These are phyloP conservation scores for Erinaceus europaeus DNA, from an alignment of 2,113 vertebrate genomes.

Conservation along the genomic window DNA sequence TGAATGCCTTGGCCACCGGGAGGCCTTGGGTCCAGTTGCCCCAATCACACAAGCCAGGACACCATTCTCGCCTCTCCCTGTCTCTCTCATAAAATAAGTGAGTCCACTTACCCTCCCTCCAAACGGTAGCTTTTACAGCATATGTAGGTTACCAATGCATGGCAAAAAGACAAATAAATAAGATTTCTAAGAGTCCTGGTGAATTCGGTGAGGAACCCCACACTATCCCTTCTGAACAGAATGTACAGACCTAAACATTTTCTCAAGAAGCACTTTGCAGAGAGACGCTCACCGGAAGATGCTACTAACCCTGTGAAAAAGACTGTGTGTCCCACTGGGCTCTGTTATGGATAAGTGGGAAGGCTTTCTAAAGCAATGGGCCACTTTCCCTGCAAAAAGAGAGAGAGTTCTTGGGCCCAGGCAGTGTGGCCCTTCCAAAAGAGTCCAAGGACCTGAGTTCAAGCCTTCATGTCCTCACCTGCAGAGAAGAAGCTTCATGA, in stretches of 20 bases:
- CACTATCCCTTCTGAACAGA: background rate
- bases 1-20: no score
- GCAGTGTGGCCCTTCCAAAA: no score
- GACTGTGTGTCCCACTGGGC: background rate
- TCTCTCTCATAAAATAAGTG: fast-evolving
- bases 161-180: background rate
- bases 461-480: no score
- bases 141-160: background rate
- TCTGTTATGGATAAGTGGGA: background rate
- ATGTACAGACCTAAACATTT: background rate
- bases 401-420: no score
- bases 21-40: no score
- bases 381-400: background rate
- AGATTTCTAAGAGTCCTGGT: background rate
- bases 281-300: background rate
- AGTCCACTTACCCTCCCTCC: background rate
- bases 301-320: background rate
- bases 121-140: background rate
- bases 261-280: background rate
- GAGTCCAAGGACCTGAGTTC: no score
- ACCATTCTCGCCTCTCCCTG: no score
- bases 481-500: no score
- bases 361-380: background rate
- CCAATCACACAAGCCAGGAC: no score
- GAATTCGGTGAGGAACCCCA: background rate